Evolutionary conservation across 1,140 invertebrate genomes (phyloP), one percentile per base, ranked within the genome.

Genomic region (Liolophura sinensis): DNA sequence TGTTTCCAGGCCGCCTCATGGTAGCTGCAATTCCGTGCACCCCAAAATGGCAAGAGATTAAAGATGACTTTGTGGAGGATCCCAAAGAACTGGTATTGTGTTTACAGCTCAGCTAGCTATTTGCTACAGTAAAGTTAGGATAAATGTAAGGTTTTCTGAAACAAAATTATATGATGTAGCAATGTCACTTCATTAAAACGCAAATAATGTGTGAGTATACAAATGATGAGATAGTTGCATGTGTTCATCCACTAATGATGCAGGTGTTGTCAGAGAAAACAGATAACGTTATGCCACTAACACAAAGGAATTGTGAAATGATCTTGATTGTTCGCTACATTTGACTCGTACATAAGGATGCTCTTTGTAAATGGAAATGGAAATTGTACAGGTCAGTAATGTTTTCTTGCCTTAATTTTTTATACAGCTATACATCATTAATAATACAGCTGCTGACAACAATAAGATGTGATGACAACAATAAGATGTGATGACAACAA

Each of bases 141-240:
- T 60, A 22, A 59, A 16, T 40, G 14, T 15, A 15, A 27, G 18
- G 24, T 60, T 60, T 47, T 47, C 50, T 50, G 46, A 18, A 11
- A 20, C 20, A 58, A 9, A 16, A 27, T 57, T 22, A 57, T 58
- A n/a, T 64, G 18, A 14, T 57, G 25, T 56, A 1, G n/a, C 65
- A 49, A 47, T 24, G 64, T 64, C 6, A 60, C 64, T 1, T 58
- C 72, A 77, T 78, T 50, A 74, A 76, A 51, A 47, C 81, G 18
- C 61, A 67, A 12, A 62, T 81, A n/a, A 69, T 67, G 40, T 69
- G 77, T 52, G 27, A 65, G 46, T 79, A 79, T 11, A 78, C 77
- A 65, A 75, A 72, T 50, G 63, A 56, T 14, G 59, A 73, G 16
- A 74, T 73, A 60, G 64, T 64, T 11, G 59, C 64, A 0, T 58